A percentile compares a stretch with the other conserved stretches of the same genome.
Conservation (phyloP, 2,888 invertebrate genomes). For the Cephalotes varians region DNA sequence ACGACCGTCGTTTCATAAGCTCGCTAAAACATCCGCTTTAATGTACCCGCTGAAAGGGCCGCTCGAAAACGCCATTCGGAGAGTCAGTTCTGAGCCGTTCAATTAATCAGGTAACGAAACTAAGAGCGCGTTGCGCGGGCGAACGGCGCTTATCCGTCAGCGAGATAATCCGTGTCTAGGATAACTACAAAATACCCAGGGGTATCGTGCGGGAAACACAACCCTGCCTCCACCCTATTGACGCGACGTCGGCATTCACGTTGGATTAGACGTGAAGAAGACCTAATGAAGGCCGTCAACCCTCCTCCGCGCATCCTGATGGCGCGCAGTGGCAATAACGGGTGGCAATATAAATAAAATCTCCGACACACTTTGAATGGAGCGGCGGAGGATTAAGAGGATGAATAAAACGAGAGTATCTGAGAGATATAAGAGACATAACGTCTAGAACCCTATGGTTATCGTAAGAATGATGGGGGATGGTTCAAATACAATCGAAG, state of each 20-base stretch:
- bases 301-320: slow-evolving; percentile 55
- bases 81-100: not conserved
- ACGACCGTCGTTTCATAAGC: not conserved
- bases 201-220: slow-evolving; percentile 47
- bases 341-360: slow-evolving; percentile 55
- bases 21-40: not conserved
- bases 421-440: not conserved
- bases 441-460: not conserved
- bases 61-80: slow-evolving; percentile 29
- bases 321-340: slow-evolving; percentile 57
- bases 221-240: slow-evolving; percentile 59
- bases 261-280: slow-evolving; percentile 79
- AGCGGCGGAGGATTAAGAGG: slow-evolving; percentile 21
- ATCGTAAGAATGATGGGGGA: not conserved
- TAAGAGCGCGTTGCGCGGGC: slow-evolving; percentile 49
- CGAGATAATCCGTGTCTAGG: slow-evolving; percentile 50
- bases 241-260: slow-evolving; percentile 68
- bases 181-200: slow-evolving; percentile 67
- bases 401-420: slow-evolving; percentile 34
- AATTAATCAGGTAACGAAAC: slow-evolving; percentile 33
- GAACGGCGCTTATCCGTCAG: slow-evolving; percentile 71
- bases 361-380: slow-evolving; percentile 15
- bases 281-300: slow-evolving; percentile 74
- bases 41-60: not conserved
- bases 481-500: not conserved